Evolutionary conservation across 1,140 invertebrate genomes (phyloP).

Genomic region (Drosophila nebulosa): DNA sequence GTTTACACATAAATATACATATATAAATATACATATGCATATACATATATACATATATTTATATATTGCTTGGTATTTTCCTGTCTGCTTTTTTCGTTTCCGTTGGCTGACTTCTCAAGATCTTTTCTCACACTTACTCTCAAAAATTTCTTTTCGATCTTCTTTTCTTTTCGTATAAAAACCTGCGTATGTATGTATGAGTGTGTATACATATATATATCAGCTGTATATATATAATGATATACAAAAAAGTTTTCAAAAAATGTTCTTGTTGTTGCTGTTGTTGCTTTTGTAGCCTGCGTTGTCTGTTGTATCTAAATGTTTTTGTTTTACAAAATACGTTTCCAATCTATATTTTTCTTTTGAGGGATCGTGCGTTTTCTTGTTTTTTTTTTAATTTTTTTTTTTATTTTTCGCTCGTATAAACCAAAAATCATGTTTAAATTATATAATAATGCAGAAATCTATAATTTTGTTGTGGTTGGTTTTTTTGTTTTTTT

Average conservation of each 20-base stretch:
- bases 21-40: slow-evolving; percentile 33
- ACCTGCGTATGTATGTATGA: slow-evolving; percentile 34
- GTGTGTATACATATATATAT: slow-evolving; percentile 26
- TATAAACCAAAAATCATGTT: slow-evolving; percentile 70
- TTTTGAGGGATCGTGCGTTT: slow-evolving; percentile 30
- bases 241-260: slow-evolving; percentile 69
- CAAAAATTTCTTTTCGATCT: background rate
- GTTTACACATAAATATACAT: slow-evolving; percentile 63
- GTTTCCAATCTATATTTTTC: slow-evolving; percentile 45
- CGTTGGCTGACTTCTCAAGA: slow-evolving; percentile 31
- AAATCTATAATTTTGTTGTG: slow-evolving; percentile 74
- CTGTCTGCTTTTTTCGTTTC: slow-evolving; percentile 36
- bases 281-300: slow-evolving; percentile 24
- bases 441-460: slow-evolving; percentile 79
- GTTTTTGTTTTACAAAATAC: slow-evolving; percentile 52
- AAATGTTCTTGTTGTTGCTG: slow-evolving; percentile 28
- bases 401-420: slow-evolving; percentile 60
- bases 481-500: slow-evolving; percentile 18
- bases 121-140: slow-evolving; percentile 39
- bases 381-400: slow-evolving; percentile 44
- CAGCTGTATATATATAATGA: slow-evolving; percentile 31
- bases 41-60: slow-evolving; percentile 50
- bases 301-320: slow-evolving; percentile 48
- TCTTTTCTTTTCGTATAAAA: slow-evolving; percentile 32
- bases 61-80: slow-evolving; percentile 64